Evolutionary conservation across 2,113 vertebrate species (phyloP).

Genomic region (Hippocampus zosterae): DNA sequence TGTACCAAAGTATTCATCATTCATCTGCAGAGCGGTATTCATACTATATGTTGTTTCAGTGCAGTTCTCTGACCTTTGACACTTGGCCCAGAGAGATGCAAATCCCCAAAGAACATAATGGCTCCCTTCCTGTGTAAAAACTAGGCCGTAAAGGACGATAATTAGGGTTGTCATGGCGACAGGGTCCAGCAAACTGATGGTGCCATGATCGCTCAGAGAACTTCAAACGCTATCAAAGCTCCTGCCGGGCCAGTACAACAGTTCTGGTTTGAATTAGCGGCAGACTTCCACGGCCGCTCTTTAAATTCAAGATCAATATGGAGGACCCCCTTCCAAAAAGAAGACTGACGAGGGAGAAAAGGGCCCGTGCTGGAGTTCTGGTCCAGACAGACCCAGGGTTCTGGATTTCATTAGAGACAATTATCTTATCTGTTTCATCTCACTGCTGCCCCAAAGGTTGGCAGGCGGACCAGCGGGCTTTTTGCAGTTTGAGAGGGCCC

Average conservation of each 20-base stretch:
- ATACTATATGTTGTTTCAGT: slow-evolving; percentile 81
- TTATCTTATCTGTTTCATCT: slow-evolving; percentile 99
- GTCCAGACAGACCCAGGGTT: slow-evolving; percentile 70
- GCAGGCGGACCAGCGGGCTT: slow-evolving; percentile 85
- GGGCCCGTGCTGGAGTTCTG: slow-evolving; percentile 68
- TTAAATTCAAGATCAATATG: slow-evolving; percentile 96
- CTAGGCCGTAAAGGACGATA: slow-evolving; percentile 94
- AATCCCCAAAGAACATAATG: slow-evolving; percentile 98
- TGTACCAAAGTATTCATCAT: slow-evolving; percentile 18
- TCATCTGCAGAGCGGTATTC: slow-evolving; percentile 39
- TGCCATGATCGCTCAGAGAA: slow-evolving; percentile 88
- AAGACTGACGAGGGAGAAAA: slow-evolving; percentile 56
- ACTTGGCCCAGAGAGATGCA: slow-evolving; percentile 88
- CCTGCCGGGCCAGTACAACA: slow-evolving; percentile 77
- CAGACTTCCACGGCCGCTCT: slow-evolving; percentile 82
- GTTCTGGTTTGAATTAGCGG: slow-evolving; percentile 97
- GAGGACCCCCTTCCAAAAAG: slow-evolving; percentile 48
- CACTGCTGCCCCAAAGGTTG: slow-evolving; percentile 93
- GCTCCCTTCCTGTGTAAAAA: slow-evolving; percentile 97
- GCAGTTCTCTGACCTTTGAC: slow-evolving; percentile 91
- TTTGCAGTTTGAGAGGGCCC: slow-evolving; percentile 90
- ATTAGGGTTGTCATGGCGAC: slow-evolving; percentile 98
- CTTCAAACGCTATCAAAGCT: slow-evolving; percentile 98
- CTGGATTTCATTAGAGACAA: slow-evolving; percentile 99
- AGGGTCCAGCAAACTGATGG: slow-evolving; percentile 86